Conservation (phyloP, 2,888 invertebrate genomes). For the Trissonchulus sp. region DNA sequence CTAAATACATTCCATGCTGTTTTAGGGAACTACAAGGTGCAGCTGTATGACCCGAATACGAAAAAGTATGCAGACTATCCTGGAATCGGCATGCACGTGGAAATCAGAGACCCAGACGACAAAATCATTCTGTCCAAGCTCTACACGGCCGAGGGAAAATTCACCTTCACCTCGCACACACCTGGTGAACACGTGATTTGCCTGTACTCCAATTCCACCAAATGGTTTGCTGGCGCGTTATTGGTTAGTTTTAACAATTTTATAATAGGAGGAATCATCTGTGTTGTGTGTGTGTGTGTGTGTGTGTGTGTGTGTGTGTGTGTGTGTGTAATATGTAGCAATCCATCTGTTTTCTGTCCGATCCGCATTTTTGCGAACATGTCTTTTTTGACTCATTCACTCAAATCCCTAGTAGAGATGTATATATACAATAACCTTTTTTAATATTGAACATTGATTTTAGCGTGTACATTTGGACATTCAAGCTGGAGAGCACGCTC, state of each 20-base stretch:
- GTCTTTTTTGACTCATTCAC: too few species aligned
- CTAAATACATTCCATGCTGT: too few species aligned
- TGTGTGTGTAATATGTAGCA: too few species aligned
- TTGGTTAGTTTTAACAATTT: too few species aligned
- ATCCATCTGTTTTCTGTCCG: too few species aligned
- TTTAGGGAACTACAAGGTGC: conserved; percentile 92
- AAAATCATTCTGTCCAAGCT: conserved; percentile 84
- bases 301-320: too few species aligned
- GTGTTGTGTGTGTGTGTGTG: too few species aligned
- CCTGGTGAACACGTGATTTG: conserved; percentile 98
- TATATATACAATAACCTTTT: too few species aligned
- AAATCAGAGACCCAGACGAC: conserved; percentile 90
- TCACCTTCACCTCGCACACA: conserved; percentile 91
- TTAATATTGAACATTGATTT: too few species aligned
- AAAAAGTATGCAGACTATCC: conserved; percentile 93
- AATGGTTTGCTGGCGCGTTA: conserved; percentile 97
- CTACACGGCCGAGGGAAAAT: conserved; percentile 73
- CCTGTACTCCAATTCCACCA: conserved; percentile 92
- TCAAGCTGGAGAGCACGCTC: conserved; percentile 96
- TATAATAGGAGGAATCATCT: too few species aligned
- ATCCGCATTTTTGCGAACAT: too few species aligned
- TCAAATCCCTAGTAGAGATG: too few species aligned
- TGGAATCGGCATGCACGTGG: conserved; percentile 96
- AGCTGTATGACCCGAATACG: conserved; percentile 85
- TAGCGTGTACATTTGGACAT: conserved; percentile 89